Base-by-base conservation (phyloP, 53 echinoderm and acorn worm species). In the Zoroaster sp. region DNA sequence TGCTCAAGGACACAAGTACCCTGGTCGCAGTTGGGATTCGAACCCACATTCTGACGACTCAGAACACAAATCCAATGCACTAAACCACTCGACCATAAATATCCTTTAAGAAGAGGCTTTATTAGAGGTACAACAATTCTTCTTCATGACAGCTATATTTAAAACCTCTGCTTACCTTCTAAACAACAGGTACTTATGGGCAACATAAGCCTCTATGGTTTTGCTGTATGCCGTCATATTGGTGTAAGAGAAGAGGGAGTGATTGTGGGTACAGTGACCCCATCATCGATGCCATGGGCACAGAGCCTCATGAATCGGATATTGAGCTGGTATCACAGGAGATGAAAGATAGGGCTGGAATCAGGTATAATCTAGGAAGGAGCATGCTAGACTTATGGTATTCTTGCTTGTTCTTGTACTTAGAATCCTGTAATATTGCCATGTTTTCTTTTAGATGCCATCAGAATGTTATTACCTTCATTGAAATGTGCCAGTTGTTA, bases 201-300 rank as follows among this genome's bases (percentile, higher is more conserved):
- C 91, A 67, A 63, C 77, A 47, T 73, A 89, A 90, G 73, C 78
- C 89, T n/a, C 91, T 72, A 39, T 59, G 49, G 34, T 95, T 95
- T 77, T 95, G 85, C 88, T 55, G 89, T 42, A 88, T 74, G 66
- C 95, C 95, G 0, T 95, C 95, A 1, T 95, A 66, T 32, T 95
- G 95, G 95, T 18, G 66, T 18, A 55, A 4, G 4, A 20, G 11
- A 21, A 38, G 18, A 37, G 15, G 12, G 42, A 41, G 17, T 12
- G 21, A 25, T 1, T 28, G 14, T 38, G 45, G 11, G 3, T 38
- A 32, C 42, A 23, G 66, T 41, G 32, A 35, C 13, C 33, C 36
- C 13, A 28, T n/a, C n/a, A n/a, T 30, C 4, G 70, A 76, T 21
- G 7, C 43, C 15, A 13, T 12, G 70, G 71, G 40, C 9, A 33